phyloP scores from a whole-genome alignment of 1,140 invertebrate genomes.

The Bombus waltoni region DNA sequence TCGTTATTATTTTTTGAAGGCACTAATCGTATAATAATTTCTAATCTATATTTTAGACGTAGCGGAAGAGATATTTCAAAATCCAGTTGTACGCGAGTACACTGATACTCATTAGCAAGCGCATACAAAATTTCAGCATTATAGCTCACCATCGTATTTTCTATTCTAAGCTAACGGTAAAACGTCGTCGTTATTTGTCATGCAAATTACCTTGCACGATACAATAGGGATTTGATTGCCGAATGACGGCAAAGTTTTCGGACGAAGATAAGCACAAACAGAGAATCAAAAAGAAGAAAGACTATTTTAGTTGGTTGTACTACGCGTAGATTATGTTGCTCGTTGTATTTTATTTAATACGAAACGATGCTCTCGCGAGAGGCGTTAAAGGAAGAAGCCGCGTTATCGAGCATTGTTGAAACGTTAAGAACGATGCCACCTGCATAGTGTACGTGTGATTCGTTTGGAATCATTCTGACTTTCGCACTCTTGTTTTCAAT shows the following conservation, averaged over 20 bases:
- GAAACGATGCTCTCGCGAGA: no score
- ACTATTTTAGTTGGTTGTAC: neutral
- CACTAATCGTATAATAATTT: neutral
- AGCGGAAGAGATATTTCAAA: no score
- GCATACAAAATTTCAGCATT: neutral
- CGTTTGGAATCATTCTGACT: no score
- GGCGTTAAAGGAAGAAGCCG: no score
- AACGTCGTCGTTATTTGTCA: neutral
- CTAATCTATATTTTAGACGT: no score
- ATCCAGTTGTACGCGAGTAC: no score
- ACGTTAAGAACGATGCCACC: no score
- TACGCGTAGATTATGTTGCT: neutral
- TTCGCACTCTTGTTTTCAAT: no score
- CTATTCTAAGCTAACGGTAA: neutral
- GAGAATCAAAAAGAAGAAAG: neutral
- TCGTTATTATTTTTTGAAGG: neutral
- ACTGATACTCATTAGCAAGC: no score
- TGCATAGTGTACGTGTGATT: no score
- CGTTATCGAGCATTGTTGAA: no score
- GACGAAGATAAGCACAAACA: neutral
- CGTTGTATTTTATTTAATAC: neutral
- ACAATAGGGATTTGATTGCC: no score
- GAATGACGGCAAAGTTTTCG: neutral
- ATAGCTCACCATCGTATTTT: neutral
- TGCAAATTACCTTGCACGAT: neutral